Percentiles rank a stretch among this genome's conserved stretches.
Evolutionary conservation across 2,113 vertebrate species (phyloP).

Genomic region (Crypturellus undulatus): DNA sequence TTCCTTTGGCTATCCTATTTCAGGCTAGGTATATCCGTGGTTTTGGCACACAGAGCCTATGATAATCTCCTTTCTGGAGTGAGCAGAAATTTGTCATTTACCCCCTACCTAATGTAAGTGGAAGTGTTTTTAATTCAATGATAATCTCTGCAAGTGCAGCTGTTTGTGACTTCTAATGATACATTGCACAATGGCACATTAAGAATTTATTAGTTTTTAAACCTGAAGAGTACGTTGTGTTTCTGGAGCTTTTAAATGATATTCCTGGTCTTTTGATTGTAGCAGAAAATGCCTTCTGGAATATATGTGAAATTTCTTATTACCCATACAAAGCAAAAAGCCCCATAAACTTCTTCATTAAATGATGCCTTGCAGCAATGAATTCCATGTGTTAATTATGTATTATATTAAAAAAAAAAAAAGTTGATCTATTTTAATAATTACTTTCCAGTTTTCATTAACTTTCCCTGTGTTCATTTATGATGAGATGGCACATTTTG

Average conservation of each 20-base stretch:
- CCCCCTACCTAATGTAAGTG: background rate
- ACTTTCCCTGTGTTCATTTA: background rate
- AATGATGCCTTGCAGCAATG: constrained; percentile 50
- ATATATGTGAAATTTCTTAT: background rate
- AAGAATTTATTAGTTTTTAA: background rate
- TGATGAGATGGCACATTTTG: constrained; percentile 16
- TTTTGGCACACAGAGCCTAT: background rate
- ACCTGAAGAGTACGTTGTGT: background rate
- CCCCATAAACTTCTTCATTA: constrained; percentile 40
- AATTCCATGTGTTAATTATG: constrained; percentile 53
- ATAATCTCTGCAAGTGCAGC: background rate
- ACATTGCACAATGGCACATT: background rate
- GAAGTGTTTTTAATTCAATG: background rate
- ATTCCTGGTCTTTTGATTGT: background rate
- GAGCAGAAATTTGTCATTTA: background rate
- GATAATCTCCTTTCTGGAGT: background rate
- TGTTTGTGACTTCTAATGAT: background rate
- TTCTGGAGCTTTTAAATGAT: background rate
- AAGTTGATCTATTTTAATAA: constrained; percentile 18
- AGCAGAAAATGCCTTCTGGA: background rate
- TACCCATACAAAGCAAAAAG: background rate
- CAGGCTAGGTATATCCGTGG: background rate
- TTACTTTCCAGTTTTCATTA: constrained; percentile 57
- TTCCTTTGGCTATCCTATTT: background rate
- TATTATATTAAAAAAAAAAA: constrained; percentile 18